These are phyloP conservation scores for Clusia tigrina DNA, from an alignment of 2,888 invertebrate genomes.

Conservation along the genomic window DNA sequence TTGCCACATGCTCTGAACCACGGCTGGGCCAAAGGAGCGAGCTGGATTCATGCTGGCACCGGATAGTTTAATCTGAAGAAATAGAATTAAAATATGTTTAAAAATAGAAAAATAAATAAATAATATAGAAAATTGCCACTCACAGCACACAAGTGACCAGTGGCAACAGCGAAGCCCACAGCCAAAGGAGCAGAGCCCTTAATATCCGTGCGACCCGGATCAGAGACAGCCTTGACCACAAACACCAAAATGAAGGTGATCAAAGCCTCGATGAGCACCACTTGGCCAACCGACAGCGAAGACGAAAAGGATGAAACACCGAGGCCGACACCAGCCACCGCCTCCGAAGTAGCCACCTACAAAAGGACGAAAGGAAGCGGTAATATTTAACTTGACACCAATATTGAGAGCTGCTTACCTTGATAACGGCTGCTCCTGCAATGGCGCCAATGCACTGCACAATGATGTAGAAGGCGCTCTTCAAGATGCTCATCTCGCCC, in stretches of 20 bases:
- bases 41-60: conserved; percentile 95
- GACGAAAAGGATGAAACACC: conserved; percentile 73
- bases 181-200: conserved; percentile 86
- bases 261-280: conserved; percentile 82
- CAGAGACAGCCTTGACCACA: conserved; percentile 86
- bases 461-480: conserved; percentile 80
- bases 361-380: background rate
- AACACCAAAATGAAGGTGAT: conserved; percentile 87
- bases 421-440: conserved; percentile 79
- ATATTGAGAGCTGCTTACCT: conserved; percentile 67
- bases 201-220: conserved; percentile 78
- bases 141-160: conserved; percentile 86
- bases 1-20: conserved; percentile 77
- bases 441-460: conserved; percentile 84
- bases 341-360: conserved; percentile 67
- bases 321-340: conserved; percentile 64
- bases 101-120: conserved; percentile 16
- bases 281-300: conserved; percentile 74
- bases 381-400: conserved; percentile 6
- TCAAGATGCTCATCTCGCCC: conserved; percentile 81
- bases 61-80: conserved; percentile 76
- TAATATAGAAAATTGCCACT: conserved; percentile 61
- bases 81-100: background rate
- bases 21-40: conserved; percentile 86
- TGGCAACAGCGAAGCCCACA: conserved; percentile 85